Evolutionary conservation across 1,140 invertebrate genomes (phyloP).

Genomic region (Cotesia typhae): DNA sequence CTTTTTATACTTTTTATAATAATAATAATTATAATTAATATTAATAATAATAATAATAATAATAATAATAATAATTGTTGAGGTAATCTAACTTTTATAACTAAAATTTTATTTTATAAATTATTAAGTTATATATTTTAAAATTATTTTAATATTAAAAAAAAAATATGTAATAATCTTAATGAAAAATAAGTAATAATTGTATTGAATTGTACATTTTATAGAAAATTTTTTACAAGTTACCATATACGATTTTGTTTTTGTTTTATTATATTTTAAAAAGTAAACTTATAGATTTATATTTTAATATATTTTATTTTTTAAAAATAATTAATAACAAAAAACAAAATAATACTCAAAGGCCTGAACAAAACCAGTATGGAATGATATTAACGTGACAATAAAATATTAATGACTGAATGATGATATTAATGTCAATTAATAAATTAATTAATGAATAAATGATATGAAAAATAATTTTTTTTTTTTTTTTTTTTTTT

Average conservation of each 20-base stretch:
- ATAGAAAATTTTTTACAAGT: constrained; percentile 34
- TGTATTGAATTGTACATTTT: constrained; percentile 32
- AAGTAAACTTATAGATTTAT: constrained; percentile 3
- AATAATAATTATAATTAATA: too few species aligned
- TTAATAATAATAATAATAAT: too few species aligned
- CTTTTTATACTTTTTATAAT: too few species aligned
- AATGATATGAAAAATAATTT: constrained; percentile 10
- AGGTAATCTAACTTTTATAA: too few species aligned
- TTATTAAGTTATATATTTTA: too few species aligned
- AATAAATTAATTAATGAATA: background rate
- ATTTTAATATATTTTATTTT: constrained; percentile 5
- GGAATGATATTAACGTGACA: constrained; percentile 21
- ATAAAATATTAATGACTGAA: constrained; percentile 25
- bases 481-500: constrained; percentile 10
- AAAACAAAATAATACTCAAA: constrained; percentile 36
- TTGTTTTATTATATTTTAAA: constrained; percentile 26
- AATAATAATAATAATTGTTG: too few species aligned
- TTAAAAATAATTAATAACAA: constrained; percentile 9
- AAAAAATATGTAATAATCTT: background rate
- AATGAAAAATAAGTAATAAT: background rate
- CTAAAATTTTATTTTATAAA: too few species aligned
- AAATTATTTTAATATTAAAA: constrained; percentile 31
- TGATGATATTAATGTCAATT: constrained; percentile 21
- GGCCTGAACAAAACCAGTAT: constrained; percentile 21
- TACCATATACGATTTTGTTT: constrained; percentile 36